These are phyloP conservation scores for Neomorphus geoffroyi DNA, from an alignment of 2,797 vertebrate genomes.

Conservation along the genomic window DNA sequence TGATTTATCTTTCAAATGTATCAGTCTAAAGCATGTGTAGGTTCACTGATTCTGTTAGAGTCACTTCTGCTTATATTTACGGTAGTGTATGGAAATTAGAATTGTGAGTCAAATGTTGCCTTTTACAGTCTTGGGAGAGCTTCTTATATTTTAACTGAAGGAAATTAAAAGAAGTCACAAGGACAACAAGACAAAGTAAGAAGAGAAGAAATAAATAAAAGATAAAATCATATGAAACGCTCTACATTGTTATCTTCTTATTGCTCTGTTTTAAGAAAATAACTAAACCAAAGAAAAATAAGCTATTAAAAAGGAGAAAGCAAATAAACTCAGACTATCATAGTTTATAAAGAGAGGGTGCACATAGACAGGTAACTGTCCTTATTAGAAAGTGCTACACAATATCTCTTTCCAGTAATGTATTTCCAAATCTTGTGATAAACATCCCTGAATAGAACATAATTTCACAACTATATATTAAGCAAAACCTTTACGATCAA, in stretches of 20 bases:
- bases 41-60: not conserved
- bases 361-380: not conserved
- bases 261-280: not conserved
- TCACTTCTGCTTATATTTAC: not conserved
- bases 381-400: not conserved
- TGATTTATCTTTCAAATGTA: not conserved
- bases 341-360: not conserved
- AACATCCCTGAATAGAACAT: not conserved
- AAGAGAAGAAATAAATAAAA: not conserved
- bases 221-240: not conserved
- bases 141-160: not conserved
- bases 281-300: not conserved
- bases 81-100: not conserved
- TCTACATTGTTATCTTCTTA: not conserved
- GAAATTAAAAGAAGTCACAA: not conserved
- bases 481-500: constrained; percentile 14
- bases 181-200: not conserved
- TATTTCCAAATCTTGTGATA: not conserved
- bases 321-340: not conserved
- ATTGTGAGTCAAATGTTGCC: not conserved
- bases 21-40: not conserved
- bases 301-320: not conserved
- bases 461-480: not conserved
- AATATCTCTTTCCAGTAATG: not conserved
- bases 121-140: not conserved